phyloP scores from a whole-genome alignment of 1,140 invertebrate species.

The Elymnias hypermnestra region DNA sequence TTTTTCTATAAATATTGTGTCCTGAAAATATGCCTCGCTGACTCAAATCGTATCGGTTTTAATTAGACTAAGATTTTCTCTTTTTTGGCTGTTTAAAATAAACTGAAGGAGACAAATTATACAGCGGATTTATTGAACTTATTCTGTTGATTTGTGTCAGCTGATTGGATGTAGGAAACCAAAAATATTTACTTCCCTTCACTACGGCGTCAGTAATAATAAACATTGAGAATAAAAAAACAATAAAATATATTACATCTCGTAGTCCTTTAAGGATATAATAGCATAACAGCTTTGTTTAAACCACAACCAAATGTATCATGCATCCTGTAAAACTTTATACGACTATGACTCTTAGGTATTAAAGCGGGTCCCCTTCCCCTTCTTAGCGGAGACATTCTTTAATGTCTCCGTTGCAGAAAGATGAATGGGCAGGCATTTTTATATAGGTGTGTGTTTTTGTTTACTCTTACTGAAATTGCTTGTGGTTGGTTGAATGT shows the following conservation, averaged over 20 bases:
- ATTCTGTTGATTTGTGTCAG: too few relatives aligned
- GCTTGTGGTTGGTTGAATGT: constrained; percentile 61
- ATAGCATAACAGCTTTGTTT: constrained; percentile 23
- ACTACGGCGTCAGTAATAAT: constrained; percentile 41
- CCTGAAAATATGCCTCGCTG: too few relatives aligned
- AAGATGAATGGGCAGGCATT: constrained; percentile 71
- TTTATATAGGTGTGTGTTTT: constrained; percentile 68
- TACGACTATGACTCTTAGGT: constrained; percentile 43
- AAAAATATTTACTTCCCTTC: constrained; percentile 6
- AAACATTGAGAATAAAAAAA: constrained; percentile 51
- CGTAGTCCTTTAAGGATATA: constrained; percentile 34
- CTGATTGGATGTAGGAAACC: not conserved
- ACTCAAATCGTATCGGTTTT: too few relatives aligned
- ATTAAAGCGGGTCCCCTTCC: constrained; percentile 42
- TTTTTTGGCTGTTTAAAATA: too few relatives aligned
- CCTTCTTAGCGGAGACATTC: constrained; percentile 67
- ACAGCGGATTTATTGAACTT: too few relatives aligned
- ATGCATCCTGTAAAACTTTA: constrained; percentile 29
- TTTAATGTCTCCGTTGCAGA: constrained; percentile 70
- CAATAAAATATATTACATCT: constrained; percentile 30
- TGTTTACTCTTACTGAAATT: constrained; percentile 59
- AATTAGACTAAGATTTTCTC: too few relatives aligned
- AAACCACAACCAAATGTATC: constrained; percentile 24
- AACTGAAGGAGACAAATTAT: too few relatives aligned
- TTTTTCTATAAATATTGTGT: too few relatives aligned